phyloP scores from a whole-genome alignment of 2,797 vertebrate species.

The Melanotaenia maccullochi region DNA sequence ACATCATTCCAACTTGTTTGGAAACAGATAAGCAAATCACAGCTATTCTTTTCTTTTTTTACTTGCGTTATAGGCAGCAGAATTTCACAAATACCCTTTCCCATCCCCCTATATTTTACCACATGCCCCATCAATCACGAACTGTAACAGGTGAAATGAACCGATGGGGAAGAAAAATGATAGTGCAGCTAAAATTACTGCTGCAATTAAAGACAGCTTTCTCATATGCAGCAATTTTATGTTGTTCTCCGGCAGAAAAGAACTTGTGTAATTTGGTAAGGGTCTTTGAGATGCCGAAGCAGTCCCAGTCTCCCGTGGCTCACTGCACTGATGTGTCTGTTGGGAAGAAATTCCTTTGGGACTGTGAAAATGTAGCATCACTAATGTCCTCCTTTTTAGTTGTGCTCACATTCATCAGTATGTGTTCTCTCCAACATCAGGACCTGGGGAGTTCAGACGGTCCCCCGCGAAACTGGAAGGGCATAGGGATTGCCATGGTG shows the following conservation, averaged over 20 bases:
- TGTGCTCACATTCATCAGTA: constrained; percentile 34
- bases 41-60: background rate
- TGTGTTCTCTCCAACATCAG: constrained; percentile 67
- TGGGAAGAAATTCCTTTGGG: constrained; percentile 47
- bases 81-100: constrained; percentile 8
- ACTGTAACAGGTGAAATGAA: constrained; percentile 60
- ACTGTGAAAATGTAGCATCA: constrained; percentile 76
- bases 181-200: constrained; percentile 25
- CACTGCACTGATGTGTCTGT: constrained; percentile 54
- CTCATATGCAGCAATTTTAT: constrained; percentile 46
- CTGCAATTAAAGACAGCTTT: constrained; percentile 57
- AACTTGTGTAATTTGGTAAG: constrained; percentile 56
- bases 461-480: constrained; percentile 88
- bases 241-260: constrained; percentile 43
- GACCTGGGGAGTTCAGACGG: constrained; percentile 79
- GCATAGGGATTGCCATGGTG: constrained; percentile 87
- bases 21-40: background rate
- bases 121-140: constrained; percentile 32
- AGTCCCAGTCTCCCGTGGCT: constrained; percentile 49
- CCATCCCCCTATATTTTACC: background rate
- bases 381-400: constrained; percentile 72
- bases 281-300: constrained; percentile 45
- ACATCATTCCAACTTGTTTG: background rate
- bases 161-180: constrained; percentile 44
- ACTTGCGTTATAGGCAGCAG: background rate